Evolutionary conservation across 2,113 vertebrate species (phyloP).

Genomic region (Menidia beryllina): DNA sequence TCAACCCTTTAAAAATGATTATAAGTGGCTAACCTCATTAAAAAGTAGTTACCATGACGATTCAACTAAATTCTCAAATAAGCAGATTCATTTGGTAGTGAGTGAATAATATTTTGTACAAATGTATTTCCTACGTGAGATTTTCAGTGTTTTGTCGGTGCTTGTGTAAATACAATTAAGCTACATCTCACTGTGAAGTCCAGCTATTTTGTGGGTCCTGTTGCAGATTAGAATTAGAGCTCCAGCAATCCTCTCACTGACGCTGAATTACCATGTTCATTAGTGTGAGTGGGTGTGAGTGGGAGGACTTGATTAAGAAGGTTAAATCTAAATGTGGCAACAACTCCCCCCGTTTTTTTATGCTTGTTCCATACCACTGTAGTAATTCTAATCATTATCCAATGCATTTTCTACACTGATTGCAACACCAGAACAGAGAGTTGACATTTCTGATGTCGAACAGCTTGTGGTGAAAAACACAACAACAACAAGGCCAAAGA

Average conservation of each 20-base stretch:
- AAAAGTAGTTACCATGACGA: conserved; percentile 19
- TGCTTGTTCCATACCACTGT: conserved; percentile 33
- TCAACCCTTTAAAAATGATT: conserved; percentile 57
- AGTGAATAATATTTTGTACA: conserved; percentile 51
- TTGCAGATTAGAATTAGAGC: conserved; percentile 48
- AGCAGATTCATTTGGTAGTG: conserved; percentile 22
- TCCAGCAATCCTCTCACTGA: conserved; percentile 34
- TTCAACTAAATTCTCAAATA: conserved; percentile 26
- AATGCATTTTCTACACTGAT: conserved; percentile 25
- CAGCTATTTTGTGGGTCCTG: conserved; percentile 55
- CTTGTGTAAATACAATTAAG: conserved; percentile 59
- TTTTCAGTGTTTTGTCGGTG: conserved; percentile 52
- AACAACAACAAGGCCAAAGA: background rate
- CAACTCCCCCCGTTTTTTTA: conserved; percentile 5
- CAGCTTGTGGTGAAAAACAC: background rate
- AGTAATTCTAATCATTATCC: conserved; percentile 28
- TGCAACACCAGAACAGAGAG: conserved; percentile 30
- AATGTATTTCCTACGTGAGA: conserved; percentile 14
- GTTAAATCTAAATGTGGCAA: conserved; percentile 34
- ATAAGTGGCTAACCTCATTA: conserved; percentile 2
- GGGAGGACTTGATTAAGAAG: conserved; percentile 40
- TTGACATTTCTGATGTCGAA: background rate
- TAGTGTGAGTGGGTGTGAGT: conserved; percentile 46
- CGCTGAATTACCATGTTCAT: conserved; percentile 32
- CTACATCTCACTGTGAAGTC: conserved; percentile 55